A percentile compares a stretch with the other conserved stretches of the same genome.
Conservation (phyloP, 2,888 invertebrate species). For the Cephus spinipes region DNA sequence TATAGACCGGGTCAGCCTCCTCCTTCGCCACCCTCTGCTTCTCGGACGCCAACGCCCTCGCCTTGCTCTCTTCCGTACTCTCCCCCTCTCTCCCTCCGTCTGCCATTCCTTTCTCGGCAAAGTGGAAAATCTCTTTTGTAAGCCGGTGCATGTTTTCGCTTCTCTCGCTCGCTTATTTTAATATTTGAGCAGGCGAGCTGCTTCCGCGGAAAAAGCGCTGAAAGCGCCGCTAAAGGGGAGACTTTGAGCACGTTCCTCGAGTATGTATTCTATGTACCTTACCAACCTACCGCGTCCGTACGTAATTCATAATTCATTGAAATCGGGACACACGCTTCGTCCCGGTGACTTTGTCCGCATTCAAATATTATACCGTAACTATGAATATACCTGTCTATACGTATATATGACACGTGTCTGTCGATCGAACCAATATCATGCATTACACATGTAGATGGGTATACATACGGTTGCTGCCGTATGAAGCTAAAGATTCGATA, state of each 20-base stretch:
- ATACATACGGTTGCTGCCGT: neutral
- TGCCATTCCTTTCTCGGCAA: constrained; percentile 29
- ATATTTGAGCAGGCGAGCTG: constrained; percentile 48
- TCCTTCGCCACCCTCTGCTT: neutral
- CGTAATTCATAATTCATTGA: constrained; percentile 2
- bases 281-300: neutral
- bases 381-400: neutral
- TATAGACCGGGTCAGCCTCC: neutral
- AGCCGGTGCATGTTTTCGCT: constrained; percentile 51
- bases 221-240: constrained; percentile 52
- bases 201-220: constrained; percentile 44
- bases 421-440: neutral
- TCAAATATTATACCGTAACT: neutral
- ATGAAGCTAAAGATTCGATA: neutral
- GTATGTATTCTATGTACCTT: neutral
- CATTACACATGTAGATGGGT: neutral
- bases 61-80: constrained; percentile 7
- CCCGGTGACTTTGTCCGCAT: neutral
- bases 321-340: neutral
- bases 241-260: constrained; percentile 35
- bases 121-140: constrained; percentile 59
- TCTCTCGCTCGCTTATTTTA: constrained; percentile 52
- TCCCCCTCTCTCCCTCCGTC: constrained; percentile 7
- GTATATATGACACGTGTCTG: neutral
- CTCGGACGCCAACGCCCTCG: neutral